These are phyloP conservation scores for Eupsilia transversa DNA, from an alignment of 2,888 invertebrate genomes.

Conservation along the genomic window DNA sequence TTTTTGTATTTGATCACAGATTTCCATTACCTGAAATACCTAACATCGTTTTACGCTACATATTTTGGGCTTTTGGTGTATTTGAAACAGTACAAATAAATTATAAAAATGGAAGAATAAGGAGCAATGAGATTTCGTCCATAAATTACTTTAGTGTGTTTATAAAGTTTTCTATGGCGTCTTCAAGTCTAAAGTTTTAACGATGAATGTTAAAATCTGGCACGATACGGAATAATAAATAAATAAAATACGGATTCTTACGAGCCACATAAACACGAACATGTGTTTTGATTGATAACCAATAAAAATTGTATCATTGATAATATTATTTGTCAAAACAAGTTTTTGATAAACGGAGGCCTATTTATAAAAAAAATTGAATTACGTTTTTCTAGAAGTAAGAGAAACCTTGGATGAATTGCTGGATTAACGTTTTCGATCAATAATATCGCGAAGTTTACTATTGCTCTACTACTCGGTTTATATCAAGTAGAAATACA, in stretches of 20 bases:
- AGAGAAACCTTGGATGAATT: not conserved
- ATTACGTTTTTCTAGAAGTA: not conserved
- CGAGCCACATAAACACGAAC: slow-evolving; percentile 37
- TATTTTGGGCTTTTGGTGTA: not conserved
- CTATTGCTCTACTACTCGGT: not conserved
- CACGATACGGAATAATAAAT: slow-evolving; percentile 42
- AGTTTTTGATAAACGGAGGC: slow-evolving; percentile 5
- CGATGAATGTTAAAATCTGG: slow-evolving; percentile 35
- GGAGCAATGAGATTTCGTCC: not conserved
- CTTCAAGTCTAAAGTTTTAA: slow-evolving; percentile 36
- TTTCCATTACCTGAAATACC: slow-evolving; percentile 38
- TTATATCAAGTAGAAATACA: slow-evolving; percentile 31
- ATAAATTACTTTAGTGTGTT: slow-evolving; percentile 37
- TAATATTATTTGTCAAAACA: slow-evolving; percentile 51
- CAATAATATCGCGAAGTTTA: not conserved
- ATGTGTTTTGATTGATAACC: slow-evolving; percentile 51
- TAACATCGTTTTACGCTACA: slow-evolving; percentile 23
- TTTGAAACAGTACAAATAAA: not conserved
- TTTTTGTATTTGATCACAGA: slow-evolving; percentile 40
- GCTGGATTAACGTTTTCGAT: not conserved
- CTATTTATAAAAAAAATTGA: not conserved
- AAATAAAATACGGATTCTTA: slow-evolving; percentile 43
- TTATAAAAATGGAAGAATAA: not conserved
- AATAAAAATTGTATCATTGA: slow-evolving; percentile 44
- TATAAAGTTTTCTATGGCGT: slow-evolving; percentile 20